A percentile compares a stretch with the other conserved stretches of the same genome.
These are phyloP conservation scores for Suncus etruscus DNA, from an alignment of 2,113 vertebrate species.

Conservation along the genomic window DNA sequence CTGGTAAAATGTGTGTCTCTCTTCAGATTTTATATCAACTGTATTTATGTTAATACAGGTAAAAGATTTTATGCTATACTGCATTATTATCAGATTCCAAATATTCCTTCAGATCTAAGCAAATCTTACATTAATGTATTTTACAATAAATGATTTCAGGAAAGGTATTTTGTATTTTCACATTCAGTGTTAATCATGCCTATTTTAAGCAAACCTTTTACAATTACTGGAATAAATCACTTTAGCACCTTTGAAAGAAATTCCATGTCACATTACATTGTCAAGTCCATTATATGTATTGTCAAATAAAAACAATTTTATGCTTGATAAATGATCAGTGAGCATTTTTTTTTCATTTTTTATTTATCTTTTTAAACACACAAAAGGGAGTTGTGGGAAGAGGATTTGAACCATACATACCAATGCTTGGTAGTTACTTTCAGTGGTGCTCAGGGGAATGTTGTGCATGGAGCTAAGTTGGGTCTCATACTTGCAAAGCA, in stretches of 20 bases:
- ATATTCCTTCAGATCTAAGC: neutral
- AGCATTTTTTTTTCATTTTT: no score
- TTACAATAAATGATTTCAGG: neutral
- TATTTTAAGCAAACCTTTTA: neutral
- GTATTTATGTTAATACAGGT: constrained; percentile 7
- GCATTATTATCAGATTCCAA: constrained; percentile 61
- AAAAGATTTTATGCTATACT: neutral
- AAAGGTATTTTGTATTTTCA: constrained; percentile 38
- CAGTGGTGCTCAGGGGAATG: no score
- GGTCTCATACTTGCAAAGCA: no score
- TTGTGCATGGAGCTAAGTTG: no score
- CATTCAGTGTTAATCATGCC: neutral
- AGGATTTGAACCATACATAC: no score
- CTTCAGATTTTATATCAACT: neutral
- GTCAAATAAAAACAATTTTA: neutral
- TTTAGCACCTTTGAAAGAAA: constrained; percentile 3
- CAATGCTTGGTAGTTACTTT: no score
- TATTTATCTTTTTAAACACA: no score
- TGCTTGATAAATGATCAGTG: no score
- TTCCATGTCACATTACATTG: neutral
- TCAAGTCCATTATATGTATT: neutral
- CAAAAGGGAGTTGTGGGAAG: no score
- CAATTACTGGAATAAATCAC: neutral
- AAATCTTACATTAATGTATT: neutral
- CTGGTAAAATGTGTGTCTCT: neutral